phyloP scores from a whole-genome alignment of 2,113 vertebrate genomes.

The Protobothrops flavoviridis region DNA sequence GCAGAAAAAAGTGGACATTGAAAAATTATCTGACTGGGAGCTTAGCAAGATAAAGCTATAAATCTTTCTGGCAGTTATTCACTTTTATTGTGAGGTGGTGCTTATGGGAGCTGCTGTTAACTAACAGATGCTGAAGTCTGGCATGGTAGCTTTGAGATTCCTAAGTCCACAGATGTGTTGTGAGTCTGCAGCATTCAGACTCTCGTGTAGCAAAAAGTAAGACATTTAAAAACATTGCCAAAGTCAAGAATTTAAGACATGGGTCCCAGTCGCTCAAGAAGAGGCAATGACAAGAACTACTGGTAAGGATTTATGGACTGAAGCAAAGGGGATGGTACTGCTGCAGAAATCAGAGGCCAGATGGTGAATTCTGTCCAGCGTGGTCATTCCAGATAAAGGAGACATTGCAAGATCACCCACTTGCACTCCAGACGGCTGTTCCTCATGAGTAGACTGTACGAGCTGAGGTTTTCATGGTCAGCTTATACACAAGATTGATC shows the following conservation, averaged over 20 bases:
- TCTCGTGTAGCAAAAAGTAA: background rate
- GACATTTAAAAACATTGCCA: background rate
- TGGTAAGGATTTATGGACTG: background rate
- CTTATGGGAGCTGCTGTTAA: slow-evolving; percentile 52
- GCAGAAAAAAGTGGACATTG: slow-evolving; percentile 61
- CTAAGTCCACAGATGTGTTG: background rate
- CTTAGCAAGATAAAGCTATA: slow-evolving; percentile 63
- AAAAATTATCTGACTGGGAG: slow-evolving; percentile 64
- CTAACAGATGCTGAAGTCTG: background rate
- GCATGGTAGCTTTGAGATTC: background rate
- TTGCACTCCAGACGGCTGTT: background rate
- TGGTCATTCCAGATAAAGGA: background rate
- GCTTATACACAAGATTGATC: background rate
- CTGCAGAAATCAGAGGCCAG: background rate
- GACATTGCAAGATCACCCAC: background rate
- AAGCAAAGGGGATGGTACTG: background rate
- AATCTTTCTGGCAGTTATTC: slow-evolving; percentile 74
- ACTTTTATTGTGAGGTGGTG: slow-evolving; percentile 59
- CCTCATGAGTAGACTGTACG: background rate
- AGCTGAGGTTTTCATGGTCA: background rate
- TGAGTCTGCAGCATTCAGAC: background rate
- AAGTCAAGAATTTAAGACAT: slow-evolving; percentile 16
- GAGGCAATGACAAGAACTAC: background rate
- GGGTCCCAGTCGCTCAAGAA: background rate
- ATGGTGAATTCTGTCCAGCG: background rate